A percentile compares a stretch with the other conserved stretches of the same genome.
Evolutionary conservation across 2,113 vertebrate genomes (phyloP).

Genomic region (Macquaria australasica): DNA sequence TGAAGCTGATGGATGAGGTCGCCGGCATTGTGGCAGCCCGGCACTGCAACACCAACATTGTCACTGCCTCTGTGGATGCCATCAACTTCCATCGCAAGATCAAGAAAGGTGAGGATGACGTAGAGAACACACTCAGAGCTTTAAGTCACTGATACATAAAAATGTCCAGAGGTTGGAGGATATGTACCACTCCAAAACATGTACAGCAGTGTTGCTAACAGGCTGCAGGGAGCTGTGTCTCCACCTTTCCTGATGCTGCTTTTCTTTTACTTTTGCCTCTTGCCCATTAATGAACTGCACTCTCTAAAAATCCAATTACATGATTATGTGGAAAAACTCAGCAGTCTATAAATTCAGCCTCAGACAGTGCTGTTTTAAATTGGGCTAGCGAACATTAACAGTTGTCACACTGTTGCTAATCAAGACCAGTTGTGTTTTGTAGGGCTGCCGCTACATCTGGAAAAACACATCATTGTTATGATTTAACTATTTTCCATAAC

Average conservation of each 20-base stretch:
- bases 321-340: slow-evolving; percentile 39
- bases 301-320: slow-evolving; percentile 30
- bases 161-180: background rate
- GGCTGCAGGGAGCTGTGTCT: background rate
- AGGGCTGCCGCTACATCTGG: slow-evolving; percentile 25
- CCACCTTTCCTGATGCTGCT: slow-evolving; percentile 1
- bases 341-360: slow-evolving; percentile 16
- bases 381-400: slow-evolving; percentile 29
- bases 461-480: slow-evolving; percentile 51
- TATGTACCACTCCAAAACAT: background rate
- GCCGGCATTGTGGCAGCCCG: slow-evolving; percentile 93
- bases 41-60: slow-evolving; percentile 96
- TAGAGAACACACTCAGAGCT: background rate
- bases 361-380: slow-evolving; percentile 33
- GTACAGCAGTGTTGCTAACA: background rate
- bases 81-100: slow-evolving; percentile 98
- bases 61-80: slow-evolving; percentile 95
- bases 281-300: slow-evolving; percentile 16
- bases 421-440: slow-evolving; percentile 34
- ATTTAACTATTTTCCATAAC: slow-evolving; percentile 61
- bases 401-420: slow-evolving; percentile 50
- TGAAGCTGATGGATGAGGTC: slow-evolving; percentile 99
- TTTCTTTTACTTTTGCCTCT: slow-evolving; percentile 3
- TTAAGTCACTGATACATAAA: background rate
- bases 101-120: slow-evolving; percentile 88